A percentile compares a stretch with the other conserved stretches of the same genome.
Conservation (phyloP, 2,888 invertebrate genomes). For the Tetheella fluctuosa region DNA sequence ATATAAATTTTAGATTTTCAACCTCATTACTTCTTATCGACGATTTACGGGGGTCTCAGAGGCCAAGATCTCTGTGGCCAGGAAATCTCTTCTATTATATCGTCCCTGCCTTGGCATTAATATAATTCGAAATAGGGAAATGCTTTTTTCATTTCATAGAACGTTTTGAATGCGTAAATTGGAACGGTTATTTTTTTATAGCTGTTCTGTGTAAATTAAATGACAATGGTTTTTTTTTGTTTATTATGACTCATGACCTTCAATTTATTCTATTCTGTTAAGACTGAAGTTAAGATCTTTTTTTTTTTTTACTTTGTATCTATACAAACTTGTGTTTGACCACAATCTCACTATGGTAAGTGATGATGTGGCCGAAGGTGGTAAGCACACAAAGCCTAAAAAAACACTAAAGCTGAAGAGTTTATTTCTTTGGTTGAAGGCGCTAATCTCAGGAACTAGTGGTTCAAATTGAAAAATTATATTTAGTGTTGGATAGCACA, state of each 20-base stretch:
- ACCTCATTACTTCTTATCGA: constrained; percentile 74
- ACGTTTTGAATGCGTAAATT: constrained; percentile 28
- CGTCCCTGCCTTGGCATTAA: constrained; percentile 57
- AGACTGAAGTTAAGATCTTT: too few species aligned
- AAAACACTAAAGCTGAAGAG: too few species aligned
- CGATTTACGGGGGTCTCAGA: constrained; percentile 63
- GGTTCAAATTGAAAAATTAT: too few species aligned
- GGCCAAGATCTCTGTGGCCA: constrained; percentile 29
- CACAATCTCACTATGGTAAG: too few species aligned
- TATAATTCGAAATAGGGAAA: constrained; percentile 68
- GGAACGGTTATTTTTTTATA: constrained; percentile 9
- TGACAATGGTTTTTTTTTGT: neutral
- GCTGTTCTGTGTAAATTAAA: neutral
- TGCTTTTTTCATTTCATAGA: constrained; percentile 41
- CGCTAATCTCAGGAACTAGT: too few species aligned
- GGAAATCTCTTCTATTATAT: constrained; percentile 50
- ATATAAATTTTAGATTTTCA: constrained; percentile 75
- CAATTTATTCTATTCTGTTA: neutral
- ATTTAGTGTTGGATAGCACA: too few species aligned
- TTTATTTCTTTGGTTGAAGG: too few species aligned
- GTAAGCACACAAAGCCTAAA: too few species aligned
- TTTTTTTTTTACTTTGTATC: too few species aligned
- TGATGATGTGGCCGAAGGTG: too few species aligned
- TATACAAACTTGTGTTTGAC: too few species aligned
- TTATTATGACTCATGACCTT: too few species aligned